Evolutionary conservation across 2,113 vertebrate species (phyloP).

Genomic region (Malurus cyaneus): DNA sequence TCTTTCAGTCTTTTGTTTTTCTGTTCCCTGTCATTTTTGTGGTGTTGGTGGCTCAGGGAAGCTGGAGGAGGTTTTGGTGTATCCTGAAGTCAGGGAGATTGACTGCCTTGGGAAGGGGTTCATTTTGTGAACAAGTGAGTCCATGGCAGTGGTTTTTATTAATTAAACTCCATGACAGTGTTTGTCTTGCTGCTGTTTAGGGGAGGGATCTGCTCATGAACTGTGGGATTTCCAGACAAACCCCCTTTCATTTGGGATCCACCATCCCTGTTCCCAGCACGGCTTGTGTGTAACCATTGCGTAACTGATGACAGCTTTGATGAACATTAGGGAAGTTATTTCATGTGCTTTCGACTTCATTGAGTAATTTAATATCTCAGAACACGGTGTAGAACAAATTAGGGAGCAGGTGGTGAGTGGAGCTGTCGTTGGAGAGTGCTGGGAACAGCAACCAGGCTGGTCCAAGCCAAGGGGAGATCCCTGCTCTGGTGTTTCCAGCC

Average conservation of each 20-base stretch:
- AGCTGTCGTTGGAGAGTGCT: background rate
- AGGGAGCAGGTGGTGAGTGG: background rate
- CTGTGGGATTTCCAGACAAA: background rate
- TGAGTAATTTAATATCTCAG: background rate
- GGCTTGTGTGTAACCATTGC: fast-evolving
- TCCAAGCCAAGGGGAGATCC: background rate
- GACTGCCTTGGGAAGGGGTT: background rate
- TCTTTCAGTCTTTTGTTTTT: background rate
- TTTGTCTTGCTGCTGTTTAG: background rate
- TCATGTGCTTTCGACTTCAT: background rate
- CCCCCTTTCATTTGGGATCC: background rate
- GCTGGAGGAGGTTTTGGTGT: background rate
- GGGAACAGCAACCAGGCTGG: fast-evolving
- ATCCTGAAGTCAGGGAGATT: background rate
- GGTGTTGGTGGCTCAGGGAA: background rate
- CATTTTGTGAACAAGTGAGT: background rate
- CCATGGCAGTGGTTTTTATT: background rate
- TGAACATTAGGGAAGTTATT: constrained; percentile 1
- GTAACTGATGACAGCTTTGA: background rate
- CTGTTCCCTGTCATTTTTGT: background rate
- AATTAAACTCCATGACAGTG: fast-evolving
- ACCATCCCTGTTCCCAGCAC: fast-evolving
- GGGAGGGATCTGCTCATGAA: background rate
- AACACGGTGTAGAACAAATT: background rate
- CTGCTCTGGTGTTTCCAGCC: background rate